Conservation (phyloP, 2,797 vertebrate species). For the Pristis pectinata region DNA sequence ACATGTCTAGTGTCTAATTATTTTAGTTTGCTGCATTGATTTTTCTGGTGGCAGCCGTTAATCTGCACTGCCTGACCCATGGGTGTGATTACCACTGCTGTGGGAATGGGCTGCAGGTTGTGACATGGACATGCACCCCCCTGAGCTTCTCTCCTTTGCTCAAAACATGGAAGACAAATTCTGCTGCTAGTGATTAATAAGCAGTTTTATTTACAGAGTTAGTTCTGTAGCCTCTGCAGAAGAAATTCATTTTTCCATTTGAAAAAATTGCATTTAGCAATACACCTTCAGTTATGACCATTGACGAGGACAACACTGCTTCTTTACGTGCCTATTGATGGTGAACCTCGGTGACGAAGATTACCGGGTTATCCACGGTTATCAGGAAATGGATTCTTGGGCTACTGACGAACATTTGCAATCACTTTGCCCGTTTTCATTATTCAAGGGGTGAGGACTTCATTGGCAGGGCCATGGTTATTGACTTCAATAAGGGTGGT, state of each 20-base stretch:
- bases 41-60: background rate
- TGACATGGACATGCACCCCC: background rate
- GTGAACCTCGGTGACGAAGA: background rate
- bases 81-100: background rate
- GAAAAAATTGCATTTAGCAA: background rate
- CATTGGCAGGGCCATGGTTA: no score
- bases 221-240: background rate
- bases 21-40: conserved; percentile 18
- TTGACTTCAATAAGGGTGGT: no score
- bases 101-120: background rate
- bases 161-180: background rate
- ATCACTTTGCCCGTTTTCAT: no score
- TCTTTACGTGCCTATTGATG: background rate
- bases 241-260: background rate
- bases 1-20: conserved; percentile 16
- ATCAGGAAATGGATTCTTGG: background rate
- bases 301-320: background rate
- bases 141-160: background rate
- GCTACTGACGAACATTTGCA: background rate
- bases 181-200: background rate
- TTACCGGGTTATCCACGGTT: background rate
- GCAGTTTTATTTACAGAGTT: background rate
- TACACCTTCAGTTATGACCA: background rate
- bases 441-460: no score
- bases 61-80: background rate